phyloP scores from a whole-genome alignment of 2,888 invertebrate species.

The Fragum fragum region DNA sequence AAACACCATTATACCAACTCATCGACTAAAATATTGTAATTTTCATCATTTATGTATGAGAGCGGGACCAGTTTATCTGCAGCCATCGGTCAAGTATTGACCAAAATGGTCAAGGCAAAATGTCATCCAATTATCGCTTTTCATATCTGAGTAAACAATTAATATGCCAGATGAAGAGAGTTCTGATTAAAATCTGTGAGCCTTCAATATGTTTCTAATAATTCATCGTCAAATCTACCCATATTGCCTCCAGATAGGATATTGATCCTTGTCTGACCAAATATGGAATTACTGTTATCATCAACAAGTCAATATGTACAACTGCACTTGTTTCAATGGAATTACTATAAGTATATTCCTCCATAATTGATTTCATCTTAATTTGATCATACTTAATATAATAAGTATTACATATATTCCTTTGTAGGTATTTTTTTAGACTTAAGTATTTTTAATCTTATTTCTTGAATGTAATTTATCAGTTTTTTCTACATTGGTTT shows the following conservation, averaged over 20 bases:
- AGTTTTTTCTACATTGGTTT: too few species aligned
- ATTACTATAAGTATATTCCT: neutral
- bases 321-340: neutral
- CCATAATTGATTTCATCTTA: too few species aligned
- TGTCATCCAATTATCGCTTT: slow-evolving; percentile 34
- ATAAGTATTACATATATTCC: too few species aligned
- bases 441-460: too few species aligned
- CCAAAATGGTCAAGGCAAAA: slow-evolving; percentile 29
- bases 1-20: slow-evolving; percentile 20
- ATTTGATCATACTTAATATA: too few species aligned
- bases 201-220: slow-evolving; percentile 30
- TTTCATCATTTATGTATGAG: slow-evolving; percentile 2
- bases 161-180: slow-evolving; percentile 20
- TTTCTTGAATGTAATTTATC: too few species aligned
- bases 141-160: slow-evolving; percentile 37
- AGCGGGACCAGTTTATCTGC: slow-evolving; percentile 32
- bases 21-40: slow-evolving; percentile 49
- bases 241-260: slow-evolving; percentile 28
- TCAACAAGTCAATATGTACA: neutral
- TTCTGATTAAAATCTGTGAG: slow-evolving; percentile 25
- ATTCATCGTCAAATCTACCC: slow-evolving; percentile 28
- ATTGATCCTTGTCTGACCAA: slow-evolving; percentile 19
- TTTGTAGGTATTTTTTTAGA: too few species aligned
- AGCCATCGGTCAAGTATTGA: slow-evolving; percentile 38
- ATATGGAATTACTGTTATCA: slow-evolving; percentile 11